Percentiles rank a stretch among this genome's conserved stretches.
Conservation (phyloP, 1,140 invertebrate species). For the Liolophura sinensis region DNA sequence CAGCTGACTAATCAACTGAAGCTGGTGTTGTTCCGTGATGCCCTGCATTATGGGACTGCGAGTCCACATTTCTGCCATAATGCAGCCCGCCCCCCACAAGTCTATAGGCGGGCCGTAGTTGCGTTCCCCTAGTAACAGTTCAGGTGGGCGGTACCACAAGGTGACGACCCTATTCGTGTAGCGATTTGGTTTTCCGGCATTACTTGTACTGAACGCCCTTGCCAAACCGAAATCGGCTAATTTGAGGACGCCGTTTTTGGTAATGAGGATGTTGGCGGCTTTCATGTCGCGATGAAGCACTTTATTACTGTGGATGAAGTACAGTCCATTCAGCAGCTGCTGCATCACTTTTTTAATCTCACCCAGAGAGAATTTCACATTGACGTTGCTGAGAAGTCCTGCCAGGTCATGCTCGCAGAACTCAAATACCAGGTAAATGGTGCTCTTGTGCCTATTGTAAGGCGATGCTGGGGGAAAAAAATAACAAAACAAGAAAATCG, state of each 20-base stretch:
- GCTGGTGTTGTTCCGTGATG: conserved; percentile 92
- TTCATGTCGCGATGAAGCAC: conserved; percentile 97
- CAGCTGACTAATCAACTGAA: conserved; percentile 92
- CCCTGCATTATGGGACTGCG: conserved; percentile 80
- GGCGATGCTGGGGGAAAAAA: conserved; percentile 74
- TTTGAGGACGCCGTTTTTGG: conserved; percentile 85
- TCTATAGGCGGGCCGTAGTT: conserved; percentile 94
- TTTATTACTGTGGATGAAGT: conserved; percentile 97
- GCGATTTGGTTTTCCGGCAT: conserved; percentile 82
- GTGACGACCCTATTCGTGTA: conserved; percentile 99
- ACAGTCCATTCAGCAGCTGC: conserved; percentile 93
- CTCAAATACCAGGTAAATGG: conserved; percentile 97
- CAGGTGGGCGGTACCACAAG: conserved; percentile 95
- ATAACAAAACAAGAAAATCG: conserved; percentile 9
- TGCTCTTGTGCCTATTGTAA: conserved; percentile 81
- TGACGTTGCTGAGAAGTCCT: conserved; percentile 92
- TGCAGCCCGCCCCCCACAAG: conserved; percentile 98
- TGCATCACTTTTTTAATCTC: conserved; percentile 99
- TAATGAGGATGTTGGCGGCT: conserved; percentile 97
- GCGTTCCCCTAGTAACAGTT: conserved; percentile 84
- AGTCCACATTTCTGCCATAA: conserved; percentile 99
- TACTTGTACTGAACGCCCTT: conserved; percentile 81
- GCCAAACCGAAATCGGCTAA: conserved; percentile 66
- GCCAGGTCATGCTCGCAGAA: conserved; percentile 99
- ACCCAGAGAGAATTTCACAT: conserved; percentile 93